Conservation (phyloP, 2,888 invertebrate genomes). For the Tubulanus polymorphus region DNA sequence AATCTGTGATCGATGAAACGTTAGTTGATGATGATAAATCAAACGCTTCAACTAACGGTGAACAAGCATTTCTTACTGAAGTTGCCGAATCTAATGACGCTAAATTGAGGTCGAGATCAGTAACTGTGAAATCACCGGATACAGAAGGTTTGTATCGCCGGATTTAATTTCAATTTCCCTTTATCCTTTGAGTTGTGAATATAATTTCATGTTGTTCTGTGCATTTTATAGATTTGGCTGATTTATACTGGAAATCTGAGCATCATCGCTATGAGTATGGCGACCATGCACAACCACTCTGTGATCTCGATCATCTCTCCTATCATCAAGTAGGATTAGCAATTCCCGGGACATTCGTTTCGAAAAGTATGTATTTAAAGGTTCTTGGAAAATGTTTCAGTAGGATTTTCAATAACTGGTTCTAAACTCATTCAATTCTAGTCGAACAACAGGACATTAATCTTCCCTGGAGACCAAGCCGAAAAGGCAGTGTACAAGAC, state of each 20-base stretch:
- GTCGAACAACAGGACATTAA: background rate
- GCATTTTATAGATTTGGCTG: background rate
- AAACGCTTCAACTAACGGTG: too few species aligned
- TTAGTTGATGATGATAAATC: too few species aligned
- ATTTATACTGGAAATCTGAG: conserved; percentile 43
- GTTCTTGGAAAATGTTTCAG: background rate
- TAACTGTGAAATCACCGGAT: too few species aligned
- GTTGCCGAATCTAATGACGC: too few species aligned
- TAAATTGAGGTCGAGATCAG: too few species aligned
- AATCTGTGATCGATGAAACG: background rate
- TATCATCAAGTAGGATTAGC: conserved; percentile 48
- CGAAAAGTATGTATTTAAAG: conserved; percentile 26
- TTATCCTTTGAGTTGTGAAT: background rate
- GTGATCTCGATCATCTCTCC: conserved; percentile 40
- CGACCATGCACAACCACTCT: conserved; percentile 34
- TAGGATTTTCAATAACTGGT: background rate
- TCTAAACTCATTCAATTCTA: background rate
- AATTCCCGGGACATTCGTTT: conserved; percentile 45
- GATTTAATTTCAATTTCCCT: background rate
- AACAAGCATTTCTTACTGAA: too few species aligned
- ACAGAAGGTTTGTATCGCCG: too few species aligned
- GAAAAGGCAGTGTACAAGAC: conserved; percentile 39
- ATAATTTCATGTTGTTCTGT: background rate
- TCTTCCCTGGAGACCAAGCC: conserved; percentile 39
- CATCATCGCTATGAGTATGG: conserved; percentile 47